Base-by-base conservation (phyloP, 1,140 invertebrate genomes). In the Drosophila saltans region DNA sequence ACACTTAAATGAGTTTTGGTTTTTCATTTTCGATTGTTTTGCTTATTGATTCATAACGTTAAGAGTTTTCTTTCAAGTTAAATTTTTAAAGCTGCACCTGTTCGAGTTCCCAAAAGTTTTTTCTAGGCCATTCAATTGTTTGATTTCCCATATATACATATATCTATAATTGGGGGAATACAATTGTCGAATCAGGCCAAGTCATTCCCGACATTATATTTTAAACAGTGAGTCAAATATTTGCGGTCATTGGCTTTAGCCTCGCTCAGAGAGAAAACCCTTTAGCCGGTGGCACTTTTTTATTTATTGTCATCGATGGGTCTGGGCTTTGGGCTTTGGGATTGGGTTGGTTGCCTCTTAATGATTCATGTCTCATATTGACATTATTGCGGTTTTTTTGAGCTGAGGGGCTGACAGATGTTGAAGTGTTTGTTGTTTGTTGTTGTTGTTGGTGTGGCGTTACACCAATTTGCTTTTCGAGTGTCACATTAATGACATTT, bases 401-500 rank as follows among this genome's bases (percentile, higher is more conserved):
- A 11, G 9, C 16, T 16, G 26, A 33, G 33, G 26, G 24, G 56
- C 5, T 11, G 9, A 7, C 45, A 52, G 45, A 52, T 52, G 45
- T 52, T 52, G 8, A 52, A 21, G 16, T 24, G 16, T 2, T 21
- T 48, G 3, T 21, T 48, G 33, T 16, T 62, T 60, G 41, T 40
- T 26, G 21, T 26, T 36, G 41, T 64, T 60, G 45, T 52, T 52
- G 45, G 45, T 16, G 7, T 52, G 24, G 8, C 45, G 45, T 52
- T 52, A 52, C 45, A 61, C 43, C 59, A 76, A 75, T 69, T 76
- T 76, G 60, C 65, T 59, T 66, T 61, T 66, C 56, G 73, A 67
- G 71, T 72, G 69, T 85, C 75, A 68, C n/a, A 82, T 86, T 76
- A 86, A 86, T 82, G 80, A 58, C 62, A 64, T 58, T 16, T 57